Conservation (phyloP, 2,888 invertebrate genomes). For the Siphlonurus alternatus region DNA sequence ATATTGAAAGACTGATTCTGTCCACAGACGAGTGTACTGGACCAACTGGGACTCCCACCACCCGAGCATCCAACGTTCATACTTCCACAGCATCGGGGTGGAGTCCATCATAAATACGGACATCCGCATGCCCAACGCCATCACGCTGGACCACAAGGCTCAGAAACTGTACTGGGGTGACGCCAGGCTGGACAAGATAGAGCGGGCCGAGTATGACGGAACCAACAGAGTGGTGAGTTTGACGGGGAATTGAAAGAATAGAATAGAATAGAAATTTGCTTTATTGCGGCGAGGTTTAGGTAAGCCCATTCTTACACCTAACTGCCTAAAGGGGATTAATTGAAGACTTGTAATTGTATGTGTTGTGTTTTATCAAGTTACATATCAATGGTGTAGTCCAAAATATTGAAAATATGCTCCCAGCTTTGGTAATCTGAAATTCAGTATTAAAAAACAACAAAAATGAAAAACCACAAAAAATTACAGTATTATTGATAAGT, state of each 20-base stretch:
- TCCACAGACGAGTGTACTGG: slow-evolving; percentile 55
- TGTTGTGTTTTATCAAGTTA: too few relatives aligned
- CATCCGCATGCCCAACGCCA: slow-evolving; percentile 72
- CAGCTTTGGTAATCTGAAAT: too few relatives aligned
- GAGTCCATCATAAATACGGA: slow-evolving; percentile 58
- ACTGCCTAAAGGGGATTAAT: not conserved
- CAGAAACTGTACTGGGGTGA: slow-evolving; percentile 73
- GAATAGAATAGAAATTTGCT: too few relatives aligned
- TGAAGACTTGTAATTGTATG: too few relatives aligned
- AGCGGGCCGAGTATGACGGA: slow-evolving; percentile 65
- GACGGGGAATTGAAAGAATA: not conserved
- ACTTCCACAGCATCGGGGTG: slow-evolving; percentile 43
- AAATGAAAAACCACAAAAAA: too few relatives aligned
- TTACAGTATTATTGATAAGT: too few relatives aligned
- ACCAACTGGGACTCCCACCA: slow-evolving; percentile 75
- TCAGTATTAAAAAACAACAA: too few relatives aligned
- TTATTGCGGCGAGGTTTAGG: too few relatives aligned
- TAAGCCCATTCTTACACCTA: too few relatives aligned
- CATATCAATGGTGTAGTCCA: too few relatives aligned
- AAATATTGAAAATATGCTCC: too few relatives aligned
- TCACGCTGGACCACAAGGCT: slow-evolving; percentile 57
- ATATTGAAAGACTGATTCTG: too few relatives aligned
- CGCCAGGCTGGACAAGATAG: slow-evolving; percentile 69
- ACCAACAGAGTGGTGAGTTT: slow-evolving; percentile 43
- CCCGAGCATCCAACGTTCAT: slow-evolving; percentile 66